Percentiles rank a stretch among this genome's conserved stretches.
Conservation (phyloP, 2,113 vertebrate genomes). For the Equus quagga region DNA sequence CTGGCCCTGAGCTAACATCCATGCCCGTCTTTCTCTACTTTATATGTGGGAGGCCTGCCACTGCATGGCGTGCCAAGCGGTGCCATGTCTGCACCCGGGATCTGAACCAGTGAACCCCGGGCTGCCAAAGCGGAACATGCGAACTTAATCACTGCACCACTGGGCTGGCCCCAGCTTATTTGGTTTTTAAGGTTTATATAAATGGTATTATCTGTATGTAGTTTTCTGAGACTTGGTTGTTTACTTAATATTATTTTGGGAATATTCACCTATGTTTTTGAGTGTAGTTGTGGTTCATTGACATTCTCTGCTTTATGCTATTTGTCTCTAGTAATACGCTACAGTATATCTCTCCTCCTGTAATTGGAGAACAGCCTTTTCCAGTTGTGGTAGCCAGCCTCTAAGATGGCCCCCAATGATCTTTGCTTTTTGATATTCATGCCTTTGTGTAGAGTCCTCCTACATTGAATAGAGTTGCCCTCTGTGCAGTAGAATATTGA, state of each 20-base stretch:
- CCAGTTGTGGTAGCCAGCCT: background rate
- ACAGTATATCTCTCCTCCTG: background rate
- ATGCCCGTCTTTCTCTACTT: no score
- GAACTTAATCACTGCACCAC: no score
- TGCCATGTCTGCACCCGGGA: no score
- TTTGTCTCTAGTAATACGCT: background rate
- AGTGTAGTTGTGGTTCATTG: background rate
- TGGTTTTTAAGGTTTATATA: background rate
- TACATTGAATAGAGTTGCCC: background rate
- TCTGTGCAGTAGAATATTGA: background rate
- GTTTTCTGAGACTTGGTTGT: background rate
- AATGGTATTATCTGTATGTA: background rate
- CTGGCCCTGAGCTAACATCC: no score
- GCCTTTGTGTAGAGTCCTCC: background rate
- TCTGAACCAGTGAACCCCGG: no score
- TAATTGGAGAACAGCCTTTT: background rate
- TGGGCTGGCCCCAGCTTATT: no score
- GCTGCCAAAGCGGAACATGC: no score
- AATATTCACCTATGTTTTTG: background rate
- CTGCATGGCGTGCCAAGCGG: no score
- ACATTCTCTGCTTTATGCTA: background rate
- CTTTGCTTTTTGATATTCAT: background rate
- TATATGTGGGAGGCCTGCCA: no score
- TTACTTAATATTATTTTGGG: background rate
- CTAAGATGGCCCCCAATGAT: background rate